These are phyloP conservation scores for Gastrophryne carolinensis DNA, from an alignment of 2,797 vertebrate species.

Conservation along the genomic window DNA sequence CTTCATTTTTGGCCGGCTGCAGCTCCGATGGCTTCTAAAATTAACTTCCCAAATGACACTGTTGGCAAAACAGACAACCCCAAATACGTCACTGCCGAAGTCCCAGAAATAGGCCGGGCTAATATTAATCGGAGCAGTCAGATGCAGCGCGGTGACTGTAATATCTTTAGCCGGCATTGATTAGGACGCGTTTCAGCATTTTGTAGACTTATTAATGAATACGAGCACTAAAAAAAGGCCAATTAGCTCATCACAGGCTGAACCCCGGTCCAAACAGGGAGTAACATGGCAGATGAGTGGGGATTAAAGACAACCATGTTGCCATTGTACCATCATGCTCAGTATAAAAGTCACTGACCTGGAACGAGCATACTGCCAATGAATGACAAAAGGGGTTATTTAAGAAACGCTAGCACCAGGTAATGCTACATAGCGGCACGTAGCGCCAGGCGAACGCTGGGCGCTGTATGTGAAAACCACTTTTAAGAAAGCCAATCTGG, in stretches of 20 bases:
- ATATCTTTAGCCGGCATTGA: constrained; percentile 2
- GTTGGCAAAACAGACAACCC: constrained; percentile 32
- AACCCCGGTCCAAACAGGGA: too few species aligned
- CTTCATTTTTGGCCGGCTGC: constrained; percentile 27
- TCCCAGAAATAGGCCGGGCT: constrained; percentile 17
- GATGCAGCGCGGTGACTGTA: neutral
- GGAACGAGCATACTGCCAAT: too few species aligned
- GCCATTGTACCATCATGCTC: too few species aligned
- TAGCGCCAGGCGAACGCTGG: too few species aligned
- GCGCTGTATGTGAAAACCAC: too few species aligned
- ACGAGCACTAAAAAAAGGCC: constrained; percentile 10
- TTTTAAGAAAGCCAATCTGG: too few species aligned
- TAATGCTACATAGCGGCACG: too few species aligned
- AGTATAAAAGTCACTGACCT: too few species aligned
- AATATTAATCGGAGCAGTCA: neutral
- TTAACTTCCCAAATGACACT: constrained; percentile 33
- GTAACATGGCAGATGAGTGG: too few species aligned
- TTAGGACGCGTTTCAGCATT: neutral
- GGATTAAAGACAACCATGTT: too few species aligned
- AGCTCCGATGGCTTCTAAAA: constrained; percentile 25
- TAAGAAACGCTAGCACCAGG: too few species aligned
- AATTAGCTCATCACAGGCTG: neutral
- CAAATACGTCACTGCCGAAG: constrained; percentile 23
- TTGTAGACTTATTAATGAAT: constrained; percentile 1
- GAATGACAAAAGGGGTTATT: too few species aligned